Evolutionary conservation across 1,140 invertebrate genomes (phyloP).

Genomic region (Parasteatoda tepidariorum): DNA sequence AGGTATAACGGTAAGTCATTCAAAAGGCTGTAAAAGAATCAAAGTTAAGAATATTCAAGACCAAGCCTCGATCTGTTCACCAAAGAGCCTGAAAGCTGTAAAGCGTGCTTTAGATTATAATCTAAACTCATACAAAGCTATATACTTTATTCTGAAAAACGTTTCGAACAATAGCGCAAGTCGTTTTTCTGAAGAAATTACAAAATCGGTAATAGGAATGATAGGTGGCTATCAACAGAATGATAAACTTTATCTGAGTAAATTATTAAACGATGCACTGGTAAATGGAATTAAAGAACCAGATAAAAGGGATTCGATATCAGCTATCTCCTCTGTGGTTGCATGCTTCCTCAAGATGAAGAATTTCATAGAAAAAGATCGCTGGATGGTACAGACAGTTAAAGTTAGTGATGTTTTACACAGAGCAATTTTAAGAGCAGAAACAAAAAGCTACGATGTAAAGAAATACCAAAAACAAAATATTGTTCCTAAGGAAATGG

Average conservation of each 20-base stretch:
- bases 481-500: background rate
- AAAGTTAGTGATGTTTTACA: conserved; percentile 4
- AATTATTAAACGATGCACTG: background rate
- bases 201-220: background rate
- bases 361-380: background rate
- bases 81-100: background rate
- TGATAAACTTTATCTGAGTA: background rate
- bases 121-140: background rate
- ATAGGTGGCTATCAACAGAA: background rate
- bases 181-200: background rate
- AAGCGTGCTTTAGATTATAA: conserved; percentile 2
- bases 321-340: background rate
- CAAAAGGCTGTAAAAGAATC: background rate
- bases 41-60: background rate
- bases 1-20: background rate
- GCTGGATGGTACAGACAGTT: background rate
- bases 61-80: background rate
- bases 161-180: background rate
- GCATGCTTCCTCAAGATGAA: conserved; percentile 2
- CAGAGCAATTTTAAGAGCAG: conserved; percentile 14
- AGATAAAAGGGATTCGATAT: background rate
- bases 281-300: background rate
- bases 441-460: background rate
- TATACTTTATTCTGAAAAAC: background rate
- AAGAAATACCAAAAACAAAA: background rate